Base-by-base conservation (phyloP, 2,888 invertebrate genomes). In the Drosophila villosipedis region DNA sequence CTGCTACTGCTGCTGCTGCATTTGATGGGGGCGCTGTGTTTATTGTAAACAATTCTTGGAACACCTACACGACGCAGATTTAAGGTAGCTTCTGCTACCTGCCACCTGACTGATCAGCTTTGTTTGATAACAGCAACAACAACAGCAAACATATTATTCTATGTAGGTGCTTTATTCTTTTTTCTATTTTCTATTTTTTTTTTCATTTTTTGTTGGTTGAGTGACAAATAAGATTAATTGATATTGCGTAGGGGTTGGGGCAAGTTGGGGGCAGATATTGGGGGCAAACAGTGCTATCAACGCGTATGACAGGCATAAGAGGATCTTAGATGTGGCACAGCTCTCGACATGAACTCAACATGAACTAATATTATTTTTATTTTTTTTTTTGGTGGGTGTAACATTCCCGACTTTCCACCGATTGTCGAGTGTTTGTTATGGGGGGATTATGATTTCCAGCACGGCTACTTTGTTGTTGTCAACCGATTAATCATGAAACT, bases 181-280 rank as follows among this genome's bases (percentile, higher is more conserved):
- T 55, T 59, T 31, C 31, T 31, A 31, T 31, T 31, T 58, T 73
- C 22, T 35, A 16, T 53, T 47, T 61, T 50, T 63, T 62, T 53
- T 9, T 41, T 37, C 58, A 67, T 65, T 49, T 69, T 83, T 68
- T 84, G 84, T 80, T 76, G 75, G 77, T 76, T 87, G 90, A 89
- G 78, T 87, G 87, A 87, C 87, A 87, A 91, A 87, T 87, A 89
- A 89, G 91, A 91, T 87, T 87, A 91, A 87, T 87, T 87, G 89
- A 84, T 91, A 89, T 72, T 73, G 68, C 61, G 69, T 72, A 50
- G 14, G 54, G 50, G 54, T 12, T 14, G 39, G 47, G 10, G 12
- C 2, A 5, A 10, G 43, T 43, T 43, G 19, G 28, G 49, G 37
- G 59, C 9, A 19, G 31, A 60, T 39, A 33, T 70, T 70, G 47